Percentiles rank a stretch among this genome's conserved stretches.
These are phyloP conservation scores for Drosophila pseudotakahashii DNA, from an alignment of 2,888 invertebrate genomes.

Conservation along the genomic window DNA sequence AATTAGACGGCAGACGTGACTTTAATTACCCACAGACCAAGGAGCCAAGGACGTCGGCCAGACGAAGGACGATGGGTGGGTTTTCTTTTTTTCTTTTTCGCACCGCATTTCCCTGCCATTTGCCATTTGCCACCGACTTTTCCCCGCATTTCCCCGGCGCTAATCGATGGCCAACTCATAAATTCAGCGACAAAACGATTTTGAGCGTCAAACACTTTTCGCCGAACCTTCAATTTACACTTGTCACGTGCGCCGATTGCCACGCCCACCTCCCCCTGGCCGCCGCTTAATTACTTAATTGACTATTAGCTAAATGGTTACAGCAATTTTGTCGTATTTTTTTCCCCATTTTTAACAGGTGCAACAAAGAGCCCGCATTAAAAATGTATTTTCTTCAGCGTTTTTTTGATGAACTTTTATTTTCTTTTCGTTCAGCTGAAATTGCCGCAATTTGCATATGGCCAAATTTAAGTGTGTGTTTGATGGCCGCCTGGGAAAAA, in stretches of 20 bases:
- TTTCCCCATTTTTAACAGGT: not conserved
- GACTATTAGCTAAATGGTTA: constrained; percentile 68
- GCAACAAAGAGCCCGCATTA: constrained; percentile 9
- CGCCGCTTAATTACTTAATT: constrained; percentile 70
- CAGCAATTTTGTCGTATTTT: not conserved
- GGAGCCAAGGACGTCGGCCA: constrained; percentile 6
- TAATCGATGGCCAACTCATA: constrained; percentile 62
- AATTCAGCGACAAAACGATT: constrained; percentile 45
- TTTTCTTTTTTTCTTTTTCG: not conserved
- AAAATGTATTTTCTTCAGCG: not conserved
- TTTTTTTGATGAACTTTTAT: not conserved
- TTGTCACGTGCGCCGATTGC: constrained; percentile 31
- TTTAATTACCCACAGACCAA: constrained; percentile 55
- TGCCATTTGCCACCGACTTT: not conserved
- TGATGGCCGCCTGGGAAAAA: not conserved
- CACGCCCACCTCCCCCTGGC: not conserved
- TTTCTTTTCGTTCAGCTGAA: constrained; percentile 2
- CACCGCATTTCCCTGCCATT: not conserved
- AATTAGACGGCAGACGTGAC: constrained; percentile 62
- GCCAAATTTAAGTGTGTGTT: constrained; percentile 2
- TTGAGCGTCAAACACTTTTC: constrained; percentile 21
- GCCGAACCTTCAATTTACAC: constrained; percentile 32
- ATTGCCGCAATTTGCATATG: constrained; percentile 25
- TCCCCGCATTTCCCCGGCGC: constrained; percentile 9
- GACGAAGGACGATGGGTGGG: constrained; percentile 1